Evolutionary conservation across 2,888 invertebrate genomes (phyloP).

Genomic region (Chloroclystis v-ata): DNA sequence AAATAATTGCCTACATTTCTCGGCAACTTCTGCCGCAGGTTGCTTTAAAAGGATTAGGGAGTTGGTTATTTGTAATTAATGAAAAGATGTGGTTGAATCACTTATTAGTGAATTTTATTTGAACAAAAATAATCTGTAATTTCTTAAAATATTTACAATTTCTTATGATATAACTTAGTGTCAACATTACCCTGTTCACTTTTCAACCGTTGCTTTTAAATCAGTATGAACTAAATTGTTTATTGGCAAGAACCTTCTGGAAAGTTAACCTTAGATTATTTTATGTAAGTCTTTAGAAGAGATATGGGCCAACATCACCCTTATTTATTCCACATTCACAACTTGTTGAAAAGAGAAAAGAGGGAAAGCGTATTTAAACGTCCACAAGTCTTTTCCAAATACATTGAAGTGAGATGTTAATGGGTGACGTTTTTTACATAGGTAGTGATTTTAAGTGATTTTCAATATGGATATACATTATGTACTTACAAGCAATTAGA

Average conservation of each 20-base stretch:
- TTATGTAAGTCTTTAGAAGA: slow-evolving; percentile 11
- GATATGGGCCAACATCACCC: slow-evolving; percentile 4
- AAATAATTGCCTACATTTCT: too few species aligned
- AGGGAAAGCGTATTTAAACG: slow-evolving; percentile 35
- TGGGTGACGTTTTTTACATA: too few species aligned
- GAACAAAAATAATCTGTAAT: slow-evolving; percentile 75
- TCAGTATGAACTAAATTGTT: slow-evolving; percentile 41
- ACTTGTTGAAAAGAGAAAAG: slow-evolving; percentile 75
- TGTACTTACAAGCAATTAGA: too few species aligned
- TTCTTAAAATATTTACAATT: slow-evolving; percentile 74
- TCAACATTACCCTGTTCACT: slow-evolving; percentile 74
- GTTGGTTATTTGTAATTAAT: slow-evolving; percentile 25
- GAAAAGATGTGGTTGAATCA: slow-evolving; percentile 52
- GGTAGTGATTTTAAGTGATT: too few species aligned
- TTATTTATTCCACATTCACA: slow-evolving; percentile 45
- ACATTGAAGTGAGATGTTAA: too few species aligned
- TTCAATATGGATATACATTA: too few species aligned
- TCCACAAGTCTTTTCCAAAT: not conserved
- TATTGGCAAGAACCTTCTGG: slow-evolving; percentile 29
- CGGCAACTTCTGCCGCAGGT: too few species aligned
- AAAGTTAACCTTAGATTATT: not conserved
- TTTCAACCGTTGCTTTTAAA: slow-evolving; percentile 71
- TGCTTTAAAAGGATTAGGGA: not conserved
- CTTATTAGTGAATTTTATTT: slow-evolving; percentile 69
- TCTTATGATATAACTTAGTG: slow-evolving; percentile 66